phyloP scores from a whole-genome alignment of 2,888 invertebrate genomes.

The Molorchus minor region DNA sequence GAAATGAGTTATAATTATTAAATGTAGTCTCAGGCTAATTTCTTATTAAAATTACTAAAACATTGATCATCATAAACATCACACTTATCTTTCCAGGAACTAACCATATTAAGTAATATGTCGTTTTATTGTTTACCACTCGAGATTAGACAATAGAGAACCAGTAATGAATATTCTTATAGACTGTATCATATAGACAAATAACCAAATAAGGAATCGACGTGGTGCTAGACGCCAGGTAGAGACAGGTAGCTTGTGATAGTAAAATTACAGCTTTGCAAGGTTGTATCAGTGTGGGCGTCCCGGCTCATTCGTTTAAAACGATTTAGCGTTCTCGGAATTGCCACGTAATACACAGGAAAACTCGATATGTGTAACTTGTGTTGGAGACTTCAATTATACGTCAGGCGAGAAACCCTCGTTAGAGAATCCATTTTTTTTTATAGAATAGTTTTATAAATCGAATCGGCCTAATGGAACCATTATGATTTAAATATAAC shows the following conservation, averaged over 20 bases:
- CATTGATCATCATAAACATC: too few relatives aligned
- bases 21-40: too few relatives aligned
- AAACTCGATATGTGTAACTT: constrained; percentile 12
- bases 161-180: constrained; percentile 17
- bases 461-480: too few relatives aligned
- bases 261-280: constrained; percentile 45
- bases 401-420: constrained; percentile 16
- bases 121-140: constrained; percentile 7
- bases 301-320: constrained; percentile 23
- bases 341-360: constrained; percentile 17
- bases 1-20: too few relatives aligned
- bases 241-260: constrained; percentile 47
- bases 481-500: too few relatives aligned
- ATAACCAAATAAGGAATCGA: constrained; percentile 20
- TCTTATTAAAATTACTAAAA: too few relatives aligned
- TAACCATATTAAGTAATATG: constrained; percentile 5
- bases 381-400: constrained; percentile 8
- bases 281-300: constrained; percentile 42
- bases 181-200: constrained; percentile 17
- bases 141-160: constrained; percentile 8
- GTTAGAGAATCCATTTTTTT: background rate
- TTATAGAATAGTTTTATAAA: too few relatives aligned
- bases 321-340: constrained; percentile 13
- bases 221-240: constrained; percentile 37
- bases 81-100: background rate